These are phyloP conservation scores for Lithobius niger DNA, from an alignment of 1,140 invertebrate genomes.

Conservation along the genomic window DNA sequence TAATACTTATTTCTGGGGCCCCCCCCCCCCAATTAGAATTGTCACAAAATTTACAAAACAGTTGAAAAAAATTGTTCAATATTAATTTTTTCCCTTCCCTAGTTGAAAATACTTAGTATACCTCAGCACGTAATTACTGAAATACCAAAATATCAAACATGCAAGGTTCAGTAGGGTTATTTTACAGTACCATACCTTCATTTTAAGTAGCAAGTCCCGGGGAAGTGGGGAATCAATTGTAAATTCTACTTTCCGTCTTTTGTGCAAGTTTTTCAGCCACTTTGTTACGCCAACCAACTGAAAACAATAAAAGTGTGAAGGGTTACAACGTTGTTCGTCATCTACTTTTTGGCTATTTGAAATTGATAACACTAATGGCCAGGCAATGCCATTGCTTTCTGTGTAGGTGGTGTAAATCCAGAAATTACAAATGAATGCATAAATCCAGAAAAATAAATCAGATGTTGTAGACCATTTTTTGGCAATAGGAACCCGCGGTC, in stretches of 20 bases:
- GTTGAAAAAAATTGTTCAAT: neutral
- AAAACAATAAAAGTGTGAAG: constrained; percentile 4
- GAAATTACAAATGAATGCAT: neutral
- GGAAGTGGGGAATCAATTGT: constrained; percentile 53
- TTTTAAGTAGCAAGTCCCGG: constrained; percentile 58
- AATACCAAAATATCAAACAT: constrained; percentile 3
- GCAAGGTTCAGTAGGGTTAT: neutral
- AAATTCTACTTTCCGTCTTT: constrained; percentile 51
- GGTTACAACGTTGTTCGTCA: neutral
- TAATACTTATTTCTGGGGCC: no score
- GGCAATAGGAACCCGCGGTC: no score
- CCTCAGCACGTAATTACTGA: neutral
- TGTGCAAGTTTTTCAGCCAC: constrained; percentile 77
- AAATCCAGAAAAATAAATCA: neutral
- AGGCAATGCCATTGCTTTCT: neutral
- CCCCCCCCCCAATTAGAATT: no score
- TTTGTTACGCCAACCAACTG: constrained; percentile 63
- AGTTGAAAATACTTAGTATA: neutral
- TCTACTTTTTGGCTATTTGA: neutral
- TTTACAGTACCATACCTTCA: constrained; percentile 48
- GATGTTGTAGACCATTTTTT: neutral
- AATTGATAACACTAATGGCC: neutral
- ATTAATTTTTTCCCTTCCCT: neutral
- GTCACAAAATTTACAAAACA: neutral
- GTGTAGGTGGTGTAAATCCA: neutral